phyloP scores from a whole-genome alignment of 2,797 vertebrate species.

The Darevskia mixta region DNA sequence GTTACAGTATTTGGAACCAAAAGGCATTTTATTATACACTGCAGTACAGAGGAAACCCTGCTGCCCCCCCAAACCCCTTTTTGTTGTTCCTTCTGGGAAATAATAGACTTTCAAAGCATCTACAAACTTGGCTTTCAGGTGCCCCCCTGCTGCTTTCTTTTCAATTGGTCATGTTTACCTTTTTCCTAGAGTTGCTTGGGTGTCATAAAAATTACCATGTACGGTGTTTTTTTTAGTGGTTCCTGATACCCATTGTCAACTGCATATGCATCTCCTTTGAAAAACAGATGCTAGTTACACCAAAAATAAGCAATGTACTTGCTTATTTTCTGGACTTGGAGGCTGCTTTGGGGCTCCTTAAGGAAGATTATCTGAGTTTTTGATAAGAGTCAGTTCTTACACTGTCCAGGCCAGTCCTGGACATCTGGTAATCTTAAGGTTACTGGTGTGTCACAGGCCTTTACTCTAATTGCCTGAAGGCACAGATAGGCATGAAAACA shows the following conservation, averaged over 20 bases:
- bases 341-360: neutral
- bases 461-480: neutral
- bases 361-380: neutral
- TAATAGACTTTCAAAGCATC: slow-evolving; percentile 17
- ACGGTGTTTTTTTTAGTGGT: neutral
- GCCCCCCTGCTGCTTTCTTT: slow-evolving; percentile 48
- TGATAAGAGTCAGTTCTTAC: neutral
- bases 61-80: slow-evolving; percentile 44
- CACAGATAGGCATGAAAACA: neutral
- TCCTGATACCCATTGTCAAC: neutral
- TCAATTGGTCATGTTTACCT: slow-evolving; percentile 11
- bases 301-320: neutral
- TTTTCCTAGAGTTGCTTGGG: slow-evolving; percentile 35
- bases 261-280: neutral
- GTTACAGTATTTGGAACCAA: neutral
- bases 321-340: neutral
- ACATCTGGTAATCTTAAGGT: neutral
- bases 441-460: neutral
- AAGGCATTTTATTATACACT: neutral
- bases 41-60: slow-evolving; percentile 20
- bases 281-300: neutral
- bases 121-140: neutral
- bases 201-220: neutral
- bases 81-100: slow-evolving; percentile 38
- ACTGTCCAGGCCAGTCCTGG: neutral